Percentiles rank a stretch among this genome's conserved stretches.
Evolutionary conservation across 1,140 invertebrate genomes (phyloP).

Genomic region (Sinonovacula constricta): DNA sequence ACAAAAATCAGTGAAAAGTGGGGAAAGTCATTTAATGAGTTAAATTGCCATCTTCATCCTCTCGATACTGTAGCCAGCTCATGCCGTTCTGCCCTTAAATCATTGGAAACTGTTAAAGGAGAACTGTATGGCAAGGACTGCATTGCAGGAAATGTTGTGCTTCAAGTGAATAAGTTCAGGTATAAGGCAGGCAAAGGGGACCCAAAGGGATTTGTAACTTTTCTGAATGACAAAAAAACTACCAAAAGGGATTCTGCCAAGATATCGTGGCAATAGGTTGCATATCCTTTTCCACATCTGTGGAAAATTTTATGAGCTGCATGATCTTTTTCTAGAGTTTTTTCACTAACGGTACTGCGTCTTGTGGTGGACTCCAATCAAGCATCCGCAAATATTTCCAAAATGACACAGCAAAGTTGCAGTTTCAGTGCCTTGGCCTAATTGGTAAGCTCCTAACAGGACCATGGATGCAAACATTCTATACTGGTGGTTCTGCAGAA

Average conservation of each 20-base stretch:
- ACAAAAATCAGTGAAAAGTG: background rate
- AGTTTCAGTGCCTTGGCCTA: background rate
- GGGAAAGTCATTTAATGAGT: constrained; percentile 3
- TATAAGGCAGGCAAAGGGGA: constrained; percentile 54
- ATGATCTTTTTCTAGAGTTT: background rate
- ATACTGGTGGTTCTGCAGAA: background rate
- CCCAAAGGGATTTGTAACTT: constrained; percentile 36
- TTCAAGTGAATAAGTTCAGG: constrained; percentile 47
- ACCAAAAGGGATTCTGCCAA: constrained; percentile 1
- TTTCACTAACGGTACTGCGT: background rate
- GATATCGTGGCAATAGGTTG: background rate
- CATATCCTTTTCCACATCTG: constrained; percentile 5
- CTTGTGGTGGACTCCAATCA: background rate
- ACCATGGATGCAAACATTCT: background rate
- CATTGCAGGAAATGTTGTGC: constrained; percentile 22
- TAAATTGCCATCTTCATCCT: no score
- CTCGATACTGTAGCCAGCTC: constrained; percentile 7
- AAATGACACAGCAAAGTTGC: background rate
- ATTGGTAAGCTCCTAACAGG: background rate
- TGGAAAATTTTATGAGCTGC: background rate
- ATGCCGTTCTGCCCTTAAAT: background rate
- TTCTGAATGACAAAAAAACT: constrained; percentile 24
- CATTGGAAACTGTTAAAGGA: constrained; percentile 1
- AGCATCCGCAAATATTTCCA: background rate
- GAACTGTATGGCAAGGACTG: constrained; percentile 24